These are phyloP conservation scores for Ectropis crepuscularia DNA, from an alignment of 2,888 invertebrate genomes.

Conservation along the genomic window DNA sequence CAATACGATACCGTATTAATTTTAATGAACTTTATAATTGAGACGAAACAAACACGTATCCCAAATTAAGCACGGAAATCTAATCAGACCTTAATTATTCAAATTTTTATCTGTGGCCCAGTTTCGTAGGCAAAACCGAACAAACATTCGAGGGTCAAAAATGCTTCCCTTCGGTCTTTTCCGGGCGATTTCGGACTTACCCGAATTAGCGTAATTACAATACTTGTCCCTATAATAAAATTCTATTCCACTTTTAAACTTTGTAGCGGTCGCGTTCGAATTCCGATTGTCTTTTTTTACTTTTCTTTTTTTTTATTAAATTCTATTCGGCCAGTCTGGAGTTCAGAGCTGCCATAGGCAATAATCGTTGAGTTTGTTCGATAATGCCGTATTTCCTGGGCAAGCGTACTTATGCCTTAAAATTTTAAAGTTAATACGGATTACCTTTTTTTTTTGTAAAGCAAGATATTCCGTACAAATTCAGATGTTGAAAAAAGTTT, in stretches of 20 bases:
- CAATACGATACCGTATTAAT: slow-evolving; percentile 1
- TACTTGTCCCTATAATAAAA: slow-evolving; percentile 30
- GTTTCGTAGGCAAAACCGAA: slow-evolving; percentile 39
- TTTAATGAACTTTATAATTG: slow-evolving; percentile 20
- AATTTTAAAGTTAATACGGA: too few relatives aligned
- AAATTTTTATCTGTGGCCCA: slow-evolving; percentile 42
- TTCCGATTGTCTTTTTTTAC: slow-evolving; percentile 15
- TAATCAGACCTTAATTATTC: slow-evolving; percentile 42
- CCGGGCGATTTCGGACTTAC: slow-evolving; percentile 40
- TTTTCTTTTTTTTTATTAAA: neutral
- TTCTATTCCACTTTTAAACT: slow-evolving; percentile 29
- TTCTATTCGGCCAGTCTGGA: neutral
- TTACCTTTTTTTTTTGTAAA: too few relatives aligned
- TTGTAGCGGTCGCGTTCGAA: slow-evolving; percentile 3
- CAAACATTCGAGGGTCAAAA: slow-evolving; percentile 42
- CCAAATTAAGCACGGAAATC: slow-evolving; percentile 36
- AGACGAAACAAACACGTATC: slow-evolving; percentile 26
- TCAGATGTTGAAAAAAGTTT: too few relatives aligned
- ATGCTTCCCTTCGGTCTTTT: slow-evolving; percentile 27
- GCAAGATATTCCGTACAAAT: too few relatives aligned
- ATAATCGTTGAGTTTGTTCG: neutral
- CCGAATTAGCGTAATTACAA: slow-evolving; percentile 39
- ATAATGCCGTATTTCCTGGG: too few relatives aligned
- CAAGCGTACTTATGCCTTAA: too few relatives aligned
- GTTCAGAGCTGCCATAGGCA: neutral